Evolutionary conservation across 1,140 invertebrate genomes (phyloP).

Genomic region (Doryteuthis pealeii): DNA sequence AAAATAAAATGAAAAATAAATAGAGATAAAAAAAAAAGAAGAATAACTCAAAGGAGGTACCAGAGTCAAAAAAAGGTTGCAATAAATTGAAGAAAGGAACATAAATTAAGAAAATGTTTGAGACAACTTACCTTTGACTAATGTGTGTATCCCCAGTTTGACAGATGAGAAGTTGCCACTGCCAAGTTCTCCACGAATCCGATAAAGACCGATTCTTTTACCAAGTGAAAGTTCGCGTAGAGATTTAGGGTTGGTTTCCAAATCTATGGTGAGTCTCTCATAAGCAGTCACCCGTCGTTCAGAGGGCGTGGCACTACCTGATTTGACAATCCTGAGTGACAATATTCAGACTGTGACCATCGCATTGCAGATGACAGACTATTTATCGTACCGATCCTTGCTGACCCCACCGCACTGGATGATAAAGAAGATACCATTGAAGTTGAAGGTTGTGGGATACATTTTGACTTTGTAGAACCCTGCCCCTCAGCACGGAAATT

Average conservation of each 20-base stretch:
- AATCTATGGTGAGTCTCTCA: conserved; percentile 46
- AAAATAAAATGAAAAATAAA: neutral
- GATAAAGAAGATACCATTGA: neutral
- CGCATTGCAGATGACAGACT: neutral
- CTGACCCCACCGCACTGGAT: too few relatives aligned
- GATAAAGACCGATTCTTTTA: conserved; percentile 71
- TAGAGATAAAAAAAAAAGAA: neutral
- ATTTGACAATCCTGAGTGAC: neutral
- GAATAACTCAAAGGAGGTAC: too few relatives aligned
- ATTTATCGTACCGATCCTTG: neutral
- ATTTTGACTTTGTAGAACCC: neutral
- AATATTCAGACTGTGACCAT: neutral
- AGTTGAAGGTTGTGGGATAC: neutral
- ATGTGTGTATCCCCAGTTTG: conserved; percentile 78
- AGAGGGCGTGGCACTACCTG: neutral
- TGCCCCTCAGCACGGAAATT: neutral
- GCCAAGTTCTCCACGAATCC: conserved; percentile 73
- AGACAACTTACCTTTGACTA: conserved; percentile 80
- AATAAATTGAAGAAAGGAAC: too few relatives aligned
- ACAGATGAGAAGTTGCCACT: conserved; percentile 89
- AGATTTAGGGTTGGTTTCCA: conserved; percentile 62
- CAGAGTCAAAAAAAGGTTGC: too few relatives aligned
- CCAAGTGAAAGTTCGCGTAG: conserved; percentile 68
- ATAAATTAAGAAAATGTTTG: too few relatives aligned
- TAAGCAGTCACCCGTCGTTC: conserved; percentile 39